Evolutionary conservation across 1,140 invertebrate species (phyloP), one percentile per base, ranked within the genome.

Genomic region (Aphis craccivora): DNA sequence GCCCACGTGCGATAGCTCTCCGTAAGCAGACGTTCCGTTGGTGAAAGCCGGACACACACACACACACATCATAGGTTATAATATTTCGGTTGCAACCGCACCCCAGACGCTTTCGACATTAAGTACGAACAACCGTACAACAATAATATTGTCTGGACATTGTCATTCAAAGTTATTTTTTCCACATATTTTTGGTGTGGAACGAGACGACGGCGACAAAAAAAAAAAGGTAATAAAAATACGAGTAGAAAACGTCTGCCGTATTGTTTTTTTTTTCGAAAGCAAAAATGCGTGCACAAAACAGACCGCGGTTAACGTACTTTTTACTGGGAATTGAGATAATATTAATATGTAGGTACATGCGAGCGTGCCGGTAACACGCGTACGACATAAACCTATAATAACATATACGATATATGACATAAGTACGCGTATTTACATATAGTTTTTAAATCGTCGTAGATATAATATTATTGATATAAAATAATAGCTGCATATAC

Each of bases 31-130:
- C 91, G 91, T 93, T 25, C 91, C 48, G 81, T 35, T n/a, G 91
- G 91, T 93, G 91, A 93, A 93, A 93, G 91, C 91, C 81, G 91
- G 91, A 93, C 91, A 84, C 91, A 55, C 91, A 76, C 60, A n/a
- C 60, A 67, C 30, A 67, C 14, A 67, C 60, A 76, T 14, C 60
- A 76, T 40, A 84, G 91, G n/a, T 40, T 84, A 83, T 84, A 91
- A n/a, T 92, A 92, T 84, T 93, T 93, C 91, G 90, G 67, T 30
- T 81, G 43, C 60, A 93, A 93, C 91, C 91, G 91, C 91, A 93
- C 91, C 91, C 91, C 91, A 83, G 90, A 83, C 91, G 76, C 91
- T 93, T 93, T 93, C 91, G 91, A 93, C 91, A 93, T 84, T 43
- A 93, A 93, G 37, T 90, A 90, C 53, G 37, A 37, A 23, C 51